phyloP scores from a whole-genome alignment of 2,888 invertebrate species.

The Boloria euphrosyne region DNA sequence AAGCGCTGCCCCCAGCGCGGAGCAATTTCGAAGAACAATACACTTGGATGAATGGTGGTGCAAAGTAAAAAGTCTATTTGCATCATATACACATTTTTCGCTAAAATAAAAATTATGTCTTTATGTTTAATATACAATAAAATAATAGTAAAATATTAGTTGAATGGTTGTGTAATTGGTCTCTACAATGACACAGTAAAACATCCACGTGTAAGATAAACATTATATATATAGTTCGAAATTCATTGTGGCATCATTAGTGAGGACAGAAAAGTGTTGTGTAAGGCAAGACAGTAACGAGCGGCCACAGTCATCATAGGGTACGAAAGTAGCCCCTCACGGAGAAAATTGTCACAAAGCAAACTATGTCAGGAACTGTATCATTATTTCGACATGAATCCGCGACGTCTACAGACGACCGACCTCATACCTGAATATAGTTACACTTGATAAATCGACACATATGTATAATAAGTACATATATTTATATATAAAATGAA shows the following conservation, averaged over 20 bases:
- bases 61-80: slow-evolving; percentile 77
- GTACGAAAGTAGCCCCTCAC: slow-evolving; percentile 70
- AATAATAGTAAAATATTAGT: neutral
- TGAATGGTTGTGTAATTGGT: neutral
- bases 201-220: neutral
- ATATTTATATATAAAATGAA: no score
- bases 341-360: slow-evolving; percentile 73
- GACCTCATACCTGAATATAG: neutral
- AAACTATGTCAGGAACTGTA: slow-evolving; percentile 71
- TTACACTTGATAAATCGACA: neutral
- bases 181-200: no score
- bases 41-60: slow-evolving; percentile 72
- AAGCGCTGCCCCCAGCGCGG: slow-evolving; percentile 68
- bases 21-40: slow-evolving; percentile 80
- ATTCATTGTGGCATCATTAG: slow-evolving; percentile 64
- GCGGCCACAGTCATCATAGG: slow-evolving; percentile 72
- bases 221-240: slow-evolving; percentile 20
- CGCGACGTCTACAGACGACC: slow-evolving; percentile 23
- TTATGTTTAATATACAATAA: slow-evolving; percentile 6
- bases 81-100: slow-evolving; percentile 71
- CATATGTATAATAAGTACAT: no score
- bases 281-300: slow-evolving; percentile 77
- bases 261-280: slow-evolving; percentile 57
- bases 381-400: slow-evolving; percentile 63
- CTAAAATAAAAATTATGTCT: slow-evolving; percentile 48